phyloP scores from a whole-genome alignment of 53 echinoderm and acorn worm species.

The Arbacia lixula region DNA sequence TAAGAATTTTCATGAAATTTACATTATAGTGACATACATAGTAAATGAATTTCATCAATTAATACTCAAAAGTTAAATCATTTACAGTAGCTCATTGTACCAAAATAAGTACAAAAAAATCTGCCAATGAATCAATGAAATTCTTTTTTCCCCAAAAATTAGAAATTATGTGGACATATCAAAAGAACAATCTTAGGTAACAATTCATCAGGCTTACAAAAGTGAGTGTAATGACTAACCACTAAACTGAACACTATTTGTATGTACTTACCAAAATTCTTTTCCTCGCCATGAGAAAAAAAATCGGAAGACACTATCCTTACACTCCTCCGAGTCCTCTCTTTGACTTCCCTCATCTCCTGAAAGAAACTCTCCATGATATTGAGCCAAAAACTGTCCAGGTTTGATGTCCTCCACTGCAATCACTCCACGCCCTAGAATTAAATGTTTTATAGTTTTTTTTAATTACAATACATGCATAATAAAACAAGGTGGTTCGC shows the following conservation, averaged over 20 bases:
- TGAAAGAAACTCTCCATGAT: conserved; percentile 9
- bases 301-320: conserved; percentile 25
- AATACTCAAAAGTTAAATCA: conserved; percentile 25
- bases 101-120: neutral
- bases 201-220: conserved; percentile 15
- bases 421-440: conserved; percentile 42
- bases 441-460: neutral
- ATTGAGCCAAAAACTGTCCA: conserved; percentile 33
- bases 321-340: conserved; percentile 33
- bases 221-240: neutral
- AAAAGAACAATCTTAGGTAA: conserved; percentile 16
- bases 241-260: neutral
- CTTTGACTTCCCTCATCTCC: conserved; percentile 21
- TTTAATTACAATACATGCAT: too few relatives aligned
- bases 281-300: conserved; percentile 20
- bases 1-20: conserved; percentile 23
- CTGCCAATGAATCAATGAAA: conserved; percentile 2
- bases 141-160: neutral
- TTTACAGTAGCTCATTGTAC: conserved; percentile 23
- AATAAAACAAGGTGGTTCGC: too few relatives aligned
- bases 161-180: conserved; percentile 14
- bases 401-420: conserved; percentile 28
- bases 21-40: neutral
- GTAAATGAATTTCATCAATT: conserved; percentile 23
- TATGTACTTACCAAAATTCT: conserved; percentile 20